Evolutionary conservation across 2,797 vertebrate genomes (phyloP).

Genomic region (Tiaroga cobitis): DNA sequence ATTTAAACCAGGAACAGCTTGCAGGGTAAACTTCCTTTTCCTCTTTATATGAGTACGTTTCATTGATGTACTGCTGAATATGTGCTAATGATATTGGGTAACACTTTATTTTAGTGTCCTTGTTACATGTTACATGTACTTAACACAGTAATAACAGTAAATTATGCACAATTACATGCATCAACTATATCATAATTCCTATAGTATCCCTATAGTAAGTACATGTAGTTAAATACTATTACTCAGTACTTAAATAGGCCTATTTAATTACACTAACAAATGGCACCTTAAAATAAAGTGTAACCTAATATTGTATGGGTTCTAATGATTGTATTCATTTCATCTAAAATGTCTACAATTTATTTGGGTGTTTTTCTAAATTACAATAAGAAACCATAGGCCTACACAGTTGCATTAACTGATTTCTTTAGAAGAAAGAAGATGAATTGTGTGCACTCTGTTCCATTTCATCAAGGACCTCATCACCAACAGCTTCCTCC

Average conservation of each 20-base stretch:
- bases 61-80: neutral
- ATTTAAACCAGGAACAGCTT: neutral
- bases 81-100: too few relatives aligned
- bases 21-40: neutral
- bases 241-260: neutral
- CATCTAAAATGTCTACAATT: neutral
- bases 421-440: neutral
- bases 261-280: neutral
- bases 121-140: too few relatives aligned
- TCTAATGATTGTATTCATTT: neutral
- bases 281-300: too few relatives aligned
- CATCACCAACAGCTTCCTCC: neutral
- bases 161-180: too few relatives aligned
- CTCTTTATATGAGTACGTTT: neutral
- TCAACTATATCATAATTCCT: too few relatives aligned
- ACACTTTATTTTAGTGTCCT: too few relatives aligned
- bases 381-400: neutral
- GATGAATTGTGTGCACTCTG: neutral
- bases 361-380: neutral
- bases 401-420: neutral
- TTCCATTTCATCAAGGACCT: conserved; percentile 7
- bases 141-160: too few relatives aligned
- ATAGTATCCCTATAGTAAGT: too few relatives aligned
- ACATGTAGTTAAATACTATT: too few relatives aligned
- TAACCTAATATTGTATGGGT: neutral